These are phyloP conservation scores for Nilaparvata lugens DNA, from an alignment of 1,140 invertebrate genomes.

Conservation along the genomic window DNA sequence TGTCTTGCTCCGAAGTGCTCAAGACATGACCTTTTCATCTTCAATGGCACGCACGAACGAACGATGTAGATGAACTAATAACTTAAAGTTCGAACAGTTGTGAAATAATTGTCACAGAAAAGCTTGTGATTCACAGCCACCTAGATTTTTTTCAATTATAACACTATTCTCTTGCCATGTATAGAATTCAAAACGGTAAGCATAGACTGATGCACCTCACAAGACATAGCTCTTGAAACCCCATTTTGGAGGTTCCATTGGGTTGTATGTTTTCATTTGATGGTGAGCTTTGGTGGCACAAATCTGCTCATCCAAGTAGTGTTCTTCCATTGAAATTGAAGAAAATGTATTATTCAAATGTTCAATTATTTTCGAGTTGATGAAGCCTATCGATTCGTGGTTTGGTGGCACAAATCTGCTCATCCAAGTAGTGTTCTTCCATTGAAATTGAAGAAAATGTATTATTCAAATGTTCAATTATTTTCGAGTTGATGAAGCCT, in stretches of 20 bases:
- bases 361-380: background rate
- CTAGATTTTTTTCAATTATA: conserved; percentile 20
- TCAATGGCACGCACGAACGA: no score
- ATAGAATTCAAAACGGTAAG: conserved; percentile 24
- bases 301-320: conserved; percentile 18
- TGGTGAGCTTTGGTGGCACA: conserved; percentile 9
- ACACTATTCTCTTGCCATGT: conserved; percentile 16
- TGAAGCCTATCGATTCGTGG: background rate
- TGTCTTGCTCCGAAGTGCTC: no score
- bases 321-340: conserved; percentile 9
- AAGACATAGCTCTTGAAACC: conserved; percentile 22
- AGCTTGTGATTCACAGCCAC: conserved; percentile 20
- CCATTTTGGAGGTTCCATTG: conserved; percentile 25
- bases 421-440: conserved; percentile 17
- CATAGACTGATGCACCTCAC: conserved; percentile 16
- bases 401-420: conserved; percentile 15
- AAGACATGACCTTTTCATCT: no score
- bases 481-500: background rate
- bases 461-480: conserved; percentile 8
- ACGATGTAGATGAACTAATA: conserved; percentile 19
- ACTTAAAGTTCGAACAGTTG: conserved; percentile 11
- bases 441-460: conserved; percentile 5
- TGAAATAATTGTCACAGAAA: conserved; percentile 29
- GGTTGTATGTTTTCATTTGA: conserved; percentile 24
- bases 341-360: conserved; percentile 5